Evolutionary conservation across 2,113 vertebrate genomes (phyloP).

Genomic region (Aptenodytes forsteri): DNA sequence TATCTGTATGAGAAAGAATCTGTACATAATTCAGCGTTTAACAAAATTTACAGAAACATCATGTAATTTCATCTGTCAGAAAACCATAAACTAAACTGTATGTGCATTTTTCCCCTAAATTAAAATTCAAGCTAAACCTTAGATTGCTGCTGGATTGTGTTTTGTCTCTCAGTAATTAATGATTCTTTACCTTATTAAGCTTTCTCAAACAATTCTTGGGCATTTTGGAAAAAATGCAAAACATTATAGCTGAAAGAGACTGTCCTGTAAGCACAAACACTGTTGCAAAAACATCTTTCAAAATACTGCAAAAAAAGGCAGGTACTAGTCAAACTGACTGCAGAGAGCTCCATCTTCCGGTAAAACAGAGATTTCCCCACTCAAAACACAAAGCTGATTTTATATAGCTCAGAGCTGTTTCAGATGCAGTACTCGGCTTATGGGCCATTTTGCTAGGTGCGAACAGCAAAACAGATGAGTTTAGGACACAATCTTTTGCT

Average conservation of each 20-base stretch:
- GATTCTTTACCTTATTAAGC: background rate
- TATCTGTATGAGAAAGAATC: background rate
- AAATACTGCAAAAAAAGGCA: background rate
- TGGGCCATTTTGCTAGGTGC: background rate
- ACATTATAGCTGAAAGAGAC: background rate
- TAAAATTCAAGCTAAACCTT: background rate
- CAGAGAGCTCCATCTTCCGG: constrained; percentile 31
- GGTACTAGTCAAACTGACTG: background rate
- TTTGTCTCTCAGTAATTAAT: background rate
- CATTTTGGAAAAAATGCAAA: background rate
- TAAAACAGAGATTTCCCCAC: background rate
- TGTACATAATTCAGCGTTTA: background rate
- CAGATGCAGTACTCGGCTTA: background rate
- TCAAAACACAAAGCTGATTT: background rate
- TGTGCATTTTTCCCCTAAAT: background rate
- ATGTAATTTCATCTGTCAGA: background rate
- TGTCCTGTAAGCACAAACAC: background rate
- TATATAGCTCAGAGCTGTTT: background rate
- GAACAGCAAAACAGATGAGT: background rate
- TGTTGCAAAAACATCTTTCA: background rate
- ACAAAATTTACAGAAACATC: background rate
- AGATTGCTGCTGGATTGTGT: background rate
- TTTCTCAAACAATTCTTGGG: background rate
- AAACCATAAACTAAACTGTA: background rate
- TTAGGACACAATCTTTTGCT: background rate